Evolutionary conservation across 1,140 invertebrate species (phyloP).

Genomic region (Hestina assimilis): DNA sequence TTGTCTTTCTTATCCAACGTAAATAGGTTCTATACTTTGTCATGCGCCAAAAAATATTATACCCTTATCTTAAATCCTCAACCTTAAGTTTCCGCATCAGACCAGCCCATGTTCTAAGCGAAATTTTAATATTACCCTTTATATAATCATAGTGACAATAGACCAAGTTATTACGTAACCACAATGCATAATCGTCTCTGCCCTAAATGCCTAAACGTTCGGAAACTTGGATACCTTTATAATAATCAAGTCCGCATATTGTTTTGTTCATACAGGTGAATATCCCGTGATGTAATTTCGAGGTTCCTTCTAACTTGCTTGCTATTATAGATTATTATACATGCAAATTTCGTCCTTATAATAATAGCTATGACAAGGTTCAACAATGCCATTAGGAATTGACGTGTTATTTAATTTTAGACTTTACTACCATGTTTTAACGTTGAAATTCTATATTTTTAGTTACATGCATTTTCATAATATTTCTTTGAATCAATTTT

Average conservation of each 20-base stretch:
- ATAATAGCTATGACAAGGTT: slow-evolving; percentile 20
- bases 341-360: slow-evolving; percentile 24
- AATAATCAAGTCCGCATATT: slow-evolving; percentile 12
- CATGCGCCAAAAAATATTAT: no score
- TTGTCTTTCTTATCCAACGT: no score
- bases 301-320: background rate
- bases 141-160: slow-evolving; percentile 27
- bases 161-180: slow-evolving; percentile 28
- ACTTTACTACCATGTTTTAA: background rate
- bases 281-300: background rate
- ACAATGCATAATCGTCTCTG: slow-evolving; percentile 34
- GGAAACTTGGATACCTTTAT: slow-evolving; percentile 11
- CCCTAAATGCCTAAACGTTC: slow-evolving; percentile 30
- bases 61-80: background rate
- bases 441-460: background rate
- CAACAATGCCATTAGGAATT: background rate
- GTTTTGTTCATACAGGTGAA: slow-evolving; percentile 9
- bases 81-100: background rate
- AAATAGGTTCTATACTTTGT: no score
- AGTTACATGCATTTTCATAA: slow-evolving; percentile 5
- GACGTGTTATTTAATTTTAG: background rate
- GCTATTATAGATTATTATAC: slow-evolving; percentile 2
- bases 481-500: slow-evolving; percentile 8
- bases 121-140: slow-evolving; percentile 26
- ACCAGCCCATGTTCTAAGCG: background rate